These are phyloP conservation scores for Chaetodon trifascialis DNA, from an alignment of 2,113 vertebrate species.

Conservation along the genomic window DNA sequence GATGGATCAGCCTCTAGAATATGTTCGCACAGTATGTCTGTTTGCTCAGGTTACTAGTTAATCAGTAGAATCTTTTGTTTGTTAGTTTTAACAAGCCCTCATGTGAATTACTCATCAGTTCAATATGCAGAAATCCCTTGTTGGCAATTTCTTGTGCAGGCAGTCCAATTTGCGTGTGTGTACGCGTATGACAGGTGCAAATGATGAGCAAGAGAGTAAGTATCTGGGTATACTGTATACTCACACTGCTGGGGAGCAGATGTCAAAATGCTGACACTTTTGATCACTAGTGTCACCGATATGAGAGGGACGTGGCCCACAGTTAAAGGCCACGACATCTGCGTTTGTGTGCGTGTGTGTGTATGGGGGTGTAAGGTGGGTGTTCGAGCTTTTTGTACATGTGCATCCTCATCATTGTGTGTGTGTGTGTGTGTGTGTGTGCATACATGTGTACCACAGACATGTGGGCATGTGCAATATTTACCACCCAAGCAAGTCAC, in stretches of 20 bases:
- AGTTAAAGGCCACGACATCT: constrained; percentile 59
- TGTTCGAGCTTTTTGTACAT: constrained; percentile 25
- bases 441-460: constrained; percentile 31
- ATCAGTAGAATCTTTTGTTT: neutral
- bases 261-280: constrained; percentile 75
- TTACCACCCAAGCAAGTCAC: constrained; percentile 44
- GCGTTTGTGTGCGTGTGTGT: constrained; percentile 35
- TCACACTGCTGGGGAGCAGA: constrained; percentile 66
- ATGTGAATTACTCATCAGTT: neutral
- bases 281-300: constrained; percentile 67
- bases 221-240: constrained; percentile 53
- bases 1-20: constrained; percentile 29
- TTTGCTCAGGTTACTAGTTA: neutral
- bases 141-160: constrained; percentile 21
- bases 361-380: constrained; percentile 10
- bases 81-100: neutral
- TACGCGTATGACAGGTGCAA: constrained; percentile 55
- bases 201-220: constrained; percentile 54
- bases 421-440: constrained; percentile 4
- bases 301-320: constrained; percentile 38
- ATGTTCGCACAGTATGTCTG: neutral
- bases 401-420: constrained; percentile 16
- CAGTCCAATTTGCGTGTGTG: constrained; percentile 28
- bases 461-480: constrained; percentile 54
- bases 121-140: neutral